Conservation (phyloP, 1,140 invertebrate genomes). For the Venturia canescens region DNA sequence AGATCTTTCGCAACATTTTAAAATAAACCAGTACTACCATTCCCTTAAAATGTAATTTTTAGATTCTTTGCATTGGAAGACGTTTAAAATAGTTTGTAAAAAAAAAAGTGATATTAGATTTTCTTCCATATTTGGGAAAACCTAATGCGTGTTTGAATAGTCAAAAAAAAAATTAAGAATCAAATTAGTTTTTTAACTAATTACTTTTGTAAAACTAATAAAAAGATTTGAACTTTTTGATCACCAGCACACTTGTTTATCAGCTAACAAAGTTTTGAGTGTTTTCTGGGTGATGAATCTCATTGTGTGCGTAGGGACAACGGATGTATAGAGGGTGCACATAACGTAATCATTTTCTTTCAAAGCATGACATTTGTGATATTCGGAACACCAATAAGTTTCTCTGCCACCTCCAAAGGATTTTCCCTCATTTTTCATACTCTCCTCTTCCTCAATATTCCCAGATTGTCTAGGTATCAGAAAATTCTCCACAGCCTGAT, state of each 20-base stretch:
- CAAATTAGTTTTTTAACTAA: constrained; percentile 10
- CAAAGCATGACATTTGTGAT: constrained; percentile 89
- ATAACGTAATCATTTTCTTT: constrained; percentile 80
- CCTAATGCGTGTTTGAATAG: background rate
- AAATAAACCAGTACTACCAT: too few relatives aligned
- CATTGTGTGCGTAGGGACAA: constrained; percentile 83
- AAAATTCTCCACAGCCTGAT: constrained; percentile 79
- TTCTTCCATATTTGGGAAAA: too few relatives aligned
- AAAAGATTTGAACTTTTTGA: too few relatives aligned
- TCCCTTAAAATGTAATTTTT: too few relatives aligned
- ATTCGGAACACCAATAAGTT: constrained; percentile 89
- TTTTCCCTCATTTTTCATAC: constrained; percentile 43
- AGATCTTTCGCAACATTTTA: too few relatives aligned
- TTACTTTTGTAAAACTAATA: too few relatives aligned
- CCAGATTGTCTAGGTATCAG: constrained; percentile 55
- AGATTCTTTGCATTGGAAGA: too few relatives aligned
- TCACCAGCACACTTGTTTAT: constrained; percentile 78
- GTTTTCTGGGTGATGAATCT: constrained; percentile 77
- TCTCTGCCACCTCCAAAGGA: constrained; percentile 71
- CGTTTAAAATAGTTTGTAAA: too few relatives aligned
- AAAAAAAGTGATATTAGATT: too few relatives aligned
- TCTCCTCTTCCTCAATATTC: constrained; percentile 54
- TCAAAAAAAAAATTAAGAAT: background rate
- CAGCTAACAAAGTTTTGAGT: constrained; percentile 75
- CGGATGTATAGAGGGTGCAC: constrained; percentile 82